Conservation (phyloP, 2,113 vertebrate genomes). For the Acinonyx jubatus region DNA sequence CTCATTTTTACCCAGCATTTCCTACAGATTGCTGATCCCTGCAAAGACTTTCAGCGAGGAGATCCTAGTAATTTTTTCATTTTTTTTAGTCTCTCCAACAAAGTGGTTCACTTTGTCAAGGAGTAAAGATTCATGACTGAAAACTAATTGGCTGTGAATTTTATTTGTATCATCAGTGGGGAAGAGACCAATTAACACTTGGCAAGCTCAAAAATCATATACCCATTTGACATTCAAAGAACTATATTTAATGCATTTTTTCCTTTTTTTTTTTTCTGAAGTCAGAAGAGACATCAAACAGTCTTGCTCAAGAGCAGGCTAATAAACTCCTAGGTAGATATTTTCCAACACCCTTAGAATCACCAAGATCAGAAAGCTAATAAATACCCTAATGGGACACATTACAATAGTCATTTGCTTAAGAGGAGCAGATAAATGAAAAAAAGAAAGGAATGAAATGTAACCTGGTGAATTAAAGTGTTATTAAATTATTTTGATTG, state of each 20-base stretch:
- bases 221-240: conserved; percentile 84
- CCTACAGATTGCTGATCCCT: conserved; percentile 52
- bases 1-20: neutral
- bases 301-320: conserved; percentile 79
- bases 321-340: conserved; percentile 86
- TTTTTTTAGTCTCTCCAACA: conserved; percentile 71
- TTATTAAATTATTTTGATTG: conserved; percentile 83
- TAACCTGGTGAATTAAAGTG: conserved; percentile 77
- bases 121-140: conserved; percentile 78
- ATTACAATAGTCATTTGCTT: conserved; percentile 82
- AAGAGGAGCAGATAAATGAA: conserved; percentile 77
- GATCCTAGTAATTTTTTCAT: conserved; percentile 62
- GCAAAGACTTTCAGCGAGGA: conserved; percentile 67
- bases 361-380: conserved; percentile 84
- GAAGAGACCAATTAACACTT: conserved; percentile 88
- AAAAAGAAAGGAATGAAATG: conserved; percentile 75
- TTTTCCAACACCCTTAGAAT: conserved; percentile 87
- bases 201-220: conserved; percentile 83
- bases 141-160: conserved; percentile 83
- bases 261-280: conserved; percentile 79
- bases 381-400: conserved; percentile 83
- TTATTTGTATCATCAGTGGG: conserved; percentile 79
- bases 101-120: conserved; percentile 79
- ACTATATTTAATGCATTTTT: conserved; percentile 73
- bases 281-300: conserved; percentile 84